Base-by-base conservation (phyloP, 2,797 vertebrate species). In the Malacoctenus gilli region DNA sequence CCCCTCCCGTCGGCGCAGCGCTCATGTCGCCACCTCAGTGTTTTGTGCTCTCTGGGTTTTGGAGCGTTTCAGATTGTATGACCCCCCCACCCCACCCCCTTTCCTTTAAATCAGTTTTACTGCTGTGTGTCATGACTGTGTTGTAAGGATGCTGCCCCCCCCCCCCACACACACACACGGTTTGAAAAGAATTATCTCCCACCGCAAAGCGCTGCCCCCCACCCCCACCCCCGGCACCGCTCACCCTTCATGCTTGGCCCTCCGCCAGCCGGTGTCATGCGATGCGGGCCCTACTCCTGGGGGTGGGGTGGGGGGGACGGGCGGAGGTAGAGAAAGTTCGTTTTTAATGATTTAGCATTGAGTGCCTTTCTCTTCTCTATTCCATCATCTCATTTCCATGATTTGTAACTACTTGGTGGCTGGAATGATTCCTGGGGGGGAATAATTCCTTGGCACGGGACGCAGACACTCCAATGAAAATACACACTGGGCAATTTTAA, bases 331-430 rank as follows among this genome's bases (percentile, higher is more conserved):
- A 87, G 78, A 79, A 86, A 72, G 76, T 74, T 68, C 71, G 72
- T 82, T 88, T 82, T 86, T 78, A 82, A 88, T 86, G 84, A 85
- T 90, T 87, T 85, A 87, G 75, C 79, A 83, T 68, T 53, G 72
- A 85, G 79, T 70, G 83, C 67, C 72, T 84, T 77, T 86, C 75
- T 82, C 46, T 80, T 84, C 83, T 83, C 61, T 83, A 87, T 82
- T 88, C 85, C 80, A 77, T 88, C 87, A 86, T 86, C 70, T 84
- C 84, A 88, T 89, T 89, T 89, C 83, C 75, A 77, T 90, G 88
- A 90, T 90, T 89, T 90, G 87, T 89, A 85, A 86, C 85, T 79
- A 61, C 84, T 81, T 80, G 75, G 75, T 84, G 70, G 68, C 79
- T 70, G 58, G 61, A 86, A 84, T 77, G 63, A 83, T 84, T 88